phyloP scores from a whole-genome alignment of 2,113 vertebrate genomes.

The Gasterosteus aculeatus region DNA sequence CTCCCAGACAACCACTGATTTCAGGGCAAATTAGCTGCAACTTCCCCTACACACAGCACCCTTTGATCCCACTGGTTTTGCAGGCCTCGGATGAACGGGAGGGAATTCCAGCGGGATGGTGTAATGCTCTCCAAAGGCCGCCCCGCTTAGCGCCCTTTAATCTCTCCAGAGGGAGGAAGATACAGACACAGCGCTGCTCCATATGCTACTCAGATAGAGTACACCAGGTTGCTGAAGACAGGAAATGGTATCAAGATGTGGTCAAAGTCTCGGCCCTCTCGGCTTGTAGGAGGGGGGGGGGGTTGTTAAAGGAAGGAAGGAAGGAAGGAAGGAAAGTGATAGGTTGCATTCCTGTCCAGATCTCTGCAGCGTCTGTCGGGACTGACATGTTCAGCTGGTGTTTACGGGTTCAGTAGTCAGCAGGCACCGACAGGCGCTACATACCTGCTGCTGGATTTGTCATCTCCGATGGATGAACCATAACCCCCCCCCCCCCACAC shows the following conservation, averaged over 20 bases:
- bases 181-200: slow-evolving; percentile 31
- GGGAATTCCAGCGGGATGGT: slow-evolving; percentile 74
- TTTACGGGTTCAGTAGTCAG: slow-evolving; percentile 47
- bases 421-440: slow-evolving; percentile 44
- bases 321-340: not conserved
- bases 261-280: slow-evolving; percentile 24
- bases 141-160: slow-evolving; percentile 64
- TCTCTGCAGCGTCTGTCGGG: slow-evolving; percentile 16
- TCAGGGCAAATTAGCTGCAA: slow-evolving; percentile 84
- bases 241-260: slow-evolving; percentile 71
- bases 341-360: slow-evolving; percentile 51
- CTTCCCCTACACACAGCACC: slow-evolving; percentile 68
- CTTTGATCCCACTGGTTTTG: slow-evolving; percentile 81
- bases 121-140: slow-evolving; percentile 61
- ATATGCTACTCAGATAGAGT: slow-evolving; percentile 58
- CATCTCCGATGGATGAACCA: slow-evolving; percentile 35
- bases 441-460: slow-evolving; percentile 57
- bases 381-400: slow-evolving; percentile 54
- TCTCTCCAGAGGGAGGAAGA: slow-evolving; percentile 62
- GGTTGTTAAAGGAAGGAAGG: not conserved
- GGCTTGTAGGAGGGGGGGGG: slow-evolving; percentile 29
- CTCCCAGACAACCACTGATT: slow-evolving; percentile 79
- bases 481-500: too few species aligned
- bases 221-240: slow-evolving; percentile 58
- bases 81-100: slow-evolving; percentile 71